Conservation (phyloP, 37 sponge, comb jelly and placozoan genomes). For the Trichoplax adhaerens region DNA sequence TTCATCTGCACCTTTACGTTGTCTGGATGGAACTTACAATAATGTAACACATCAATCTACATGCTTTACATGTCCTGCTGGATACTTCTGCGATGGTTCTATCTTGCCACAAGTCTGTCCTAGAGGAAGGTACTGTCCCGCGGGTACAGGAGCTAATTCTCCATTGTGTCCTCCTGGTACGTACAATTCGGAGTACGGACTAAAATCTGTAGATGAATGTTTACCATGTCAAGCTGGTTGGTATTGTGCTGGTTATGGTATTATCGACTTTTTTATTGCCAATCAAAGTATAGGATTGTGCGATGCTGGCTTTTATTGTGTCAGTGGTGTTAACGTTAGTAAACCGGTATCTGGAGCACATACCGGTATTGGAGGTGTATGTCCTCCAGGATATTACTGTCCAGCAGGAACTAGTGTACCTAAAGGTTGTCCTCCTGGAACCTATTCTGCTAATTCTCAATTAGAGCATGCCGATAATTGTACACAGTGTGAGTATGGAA, state of each 20-base stretch:
- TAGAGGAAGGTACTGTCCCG: slow-evolving; percentile 17
- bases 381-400: slow-evolving; percentile 23
- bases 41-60: not conserved
- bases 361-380: not conserved
- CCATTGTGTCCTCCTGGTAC: slow-evolving; percentile 19
- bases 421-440: slow-evolving; percentile 16
- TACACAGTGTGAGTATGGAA: not conserved
- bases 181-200: slow-evolving; percentile 2
- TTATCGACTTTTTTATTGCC: not conserved
- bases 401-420: slow-evolving; percentile 13
- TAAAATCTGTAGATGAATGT: slow-evolving; percentile 6
- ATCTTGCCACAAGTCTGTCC: not conserved
- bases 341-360: no score
- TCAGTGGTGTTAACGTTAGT: no score
- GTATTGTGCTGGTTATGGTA: slow-evolving; percentile 3
- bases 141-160: slow-evolving; percentile 5
- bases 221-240: slow-evolving; percentile 13
- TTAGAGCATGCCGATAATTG: not conserved
- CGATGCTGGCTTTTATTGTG: not conserved
- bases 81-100: slow-evolving; percentile 16
- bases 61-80: slow-evolving; percentile 18
- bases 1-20: slow-evolving; percentile 4
- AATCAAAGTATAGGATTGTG: slow-evolving; percentile 1
- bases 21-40: slow-evolving; percentile 12
- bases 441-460: slow-evolving; percentile 1